phyloP scores from a whole-genome alignment of 2,888 invertebrate genomes.

The Tetranychus piercei region DNA sequence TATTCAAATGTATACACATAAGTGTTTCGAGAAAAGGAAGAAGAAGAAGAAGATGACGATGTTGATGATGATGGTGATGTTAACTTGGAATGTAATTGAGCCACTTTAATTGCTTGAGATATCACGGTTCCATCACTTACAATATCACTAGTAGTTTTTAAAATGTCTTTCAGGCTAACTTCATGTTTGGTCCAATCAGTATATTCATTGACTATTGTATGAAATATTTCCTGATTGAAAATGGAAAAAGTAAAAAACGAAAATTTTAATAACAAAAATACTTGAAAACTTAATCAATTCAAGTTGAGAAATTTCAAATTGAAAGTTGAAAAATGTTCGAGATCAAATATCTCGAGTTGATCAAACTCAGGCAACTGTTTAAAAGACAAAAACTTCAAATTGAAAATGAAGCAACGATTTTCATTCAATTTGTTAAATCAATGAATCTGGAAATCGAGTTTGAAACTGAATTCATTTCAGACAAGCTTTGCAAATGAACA shows the following conservation, averaged over 20 bases:
- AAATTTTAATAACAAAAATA: not conserved
- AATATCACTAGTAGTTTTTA: constrained; percentile 58
- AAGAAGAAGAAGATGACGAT: not conserved
- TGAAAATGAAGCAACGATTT: too few relatives aligned
- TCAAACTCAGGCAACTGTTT: too few relatives aligned
- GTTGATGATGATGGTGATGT: too few relatives aligned
- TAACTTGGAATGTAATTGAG: constrained; percentile 56
- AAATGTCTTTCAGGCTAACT: constrained; percentile 32
- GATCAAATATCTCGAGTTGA: too few relatives aligned
- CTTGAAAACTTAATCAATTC: not conserved
- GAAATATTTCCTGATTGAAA: constrained; percentile 43
- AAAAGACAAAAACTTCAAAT: too few relatives aligned
- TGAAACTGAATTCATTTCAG: too few relatives aligned
- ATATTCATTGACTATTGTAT: constrained; percentile 88
- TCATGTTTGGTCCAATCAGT: constrained; percentile 56
- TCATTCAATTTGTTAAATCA: too few relatives aligned
- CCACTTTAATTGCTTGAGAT: constrained; percentile 70
- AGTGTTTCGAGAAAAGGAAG: constrained; percentile 31
- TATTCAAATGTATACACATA: constrained; percentile 19
- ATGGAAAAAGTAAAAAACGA: not conserved
- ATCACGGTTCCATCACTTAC: constrained; percentile 78
- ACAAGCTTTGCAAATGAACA: too few relatives aligned
- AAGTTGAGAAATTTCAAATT: not conserved
- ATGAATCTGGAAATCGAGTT: too few relatives aligned
- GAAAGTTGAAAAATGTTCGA: too few relatives aligned